phyloP scores from a whole-genome alignment of 1,140 invertebrate species.

The Drosophila lowei region DNA sequence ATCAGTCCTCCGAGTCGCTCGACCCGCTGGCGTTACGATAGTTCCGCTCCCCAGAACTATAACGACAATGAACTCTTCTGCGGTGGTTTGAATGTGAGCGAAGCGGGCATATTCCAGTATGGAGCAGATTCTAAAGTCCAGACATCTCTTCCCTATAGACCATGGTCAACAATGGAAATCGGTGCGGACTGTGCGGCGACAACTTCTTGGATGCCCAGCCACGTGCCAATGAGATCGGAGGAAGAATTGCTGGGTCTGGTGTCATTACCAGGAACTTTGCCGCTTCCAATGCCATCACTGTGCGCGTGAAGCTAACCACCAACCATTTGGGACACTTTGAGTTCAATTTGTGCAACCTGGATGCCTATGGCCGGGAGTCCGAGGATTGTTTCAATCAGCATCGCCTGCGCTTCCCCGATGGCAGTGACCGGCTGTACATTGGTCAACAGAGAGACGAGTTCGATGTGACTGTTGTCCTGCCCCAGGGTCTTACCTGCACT shows the following conservation, averaged over 20 bases:
- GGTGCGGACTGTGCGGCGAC: constrained; percentile 87
- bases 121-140: background rate
- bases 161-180: constrained; percentile 83
- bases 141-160: constrained; percentile 29
- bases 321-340: constrained; percentile 85
- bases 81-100: constrained; percentile 86
- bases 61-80: constrained; percentile 88
- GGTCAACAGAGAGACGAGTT: constrained; percentile 67
- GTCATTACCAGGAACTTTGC: constrained; percentile 84
- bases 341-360: constrained; percentile 85
- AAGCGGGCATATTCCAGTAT: background rate
- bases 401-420: constrained; percentile 84
- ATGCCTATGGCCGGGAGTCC: constrained; percentile 82
- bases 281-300: constrained; percentile 71
- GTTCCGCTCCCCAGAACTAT: constrained; percentile 85
- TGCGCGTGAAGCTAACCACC: constrained; percentile 84
- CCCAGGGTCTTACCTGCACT: constrained; percentile 85
- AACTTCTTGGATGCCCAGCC: constrained; percentile 84
- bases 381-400: constrained; percentile 86
- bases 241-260: constrained; percentile 85
- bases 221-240: constrained; percentile 87
- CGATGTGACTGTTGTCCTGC: constrained; percentile 83
- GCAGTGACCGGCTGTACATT: constrained; percentile 71
- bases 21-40: constrained; percentile 87
- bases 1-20: constrained; percentile 87